phyloP scores from a whole-genome alignment of 2,797 vertebrate species.

The Chrysocyon brachyurus region DNA sequence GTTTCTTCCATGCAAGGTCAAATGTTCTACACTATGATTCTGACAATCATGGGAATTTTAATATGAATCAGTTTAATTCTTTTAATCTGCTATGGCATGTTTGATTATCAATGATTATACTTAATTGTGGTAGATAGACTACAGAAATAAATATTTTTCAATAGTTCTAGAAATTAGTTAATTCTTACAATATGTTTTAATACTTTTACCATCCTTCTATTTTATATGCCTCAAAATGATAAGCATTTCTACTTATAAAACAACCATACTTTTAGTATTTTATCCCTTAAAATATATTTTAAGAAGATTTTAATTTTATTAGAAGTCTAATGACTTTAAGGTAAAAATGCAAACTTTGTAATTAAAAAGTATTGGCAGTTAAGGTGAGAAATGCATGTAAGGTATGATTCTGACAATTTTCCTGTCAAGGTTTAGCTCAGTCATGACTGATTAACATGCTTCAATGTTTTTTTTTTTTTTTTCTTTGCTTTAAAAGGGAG shows the following conservation, averaged over 20 bases:
- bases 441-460: background rate
- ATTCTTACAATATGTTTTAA: conserved; percentile 41
- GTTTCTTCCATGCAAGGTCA: background rate
- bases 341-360: background rate
- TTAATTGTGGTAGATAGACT: background rate
- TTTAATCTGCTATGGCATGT: background rate
- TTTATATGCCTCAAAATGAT: background rate
- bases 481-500: conserved; percentile 91
- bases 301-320: background rate
- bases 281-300: background rate
- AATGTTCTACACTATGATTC: background rate
- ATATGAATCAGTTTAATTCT: conserved; percentile 31
- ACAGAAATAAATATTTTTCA: conserved; percentile 44
- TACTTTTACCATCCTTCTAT: background rate
- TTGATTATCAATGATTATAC: background rate
- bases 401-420: conserved; percentile 11
- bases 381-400: background rate
- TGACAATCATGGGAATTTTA: conserved; percentile 25
- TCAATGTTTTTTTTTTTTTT: conserved; percentile 12
- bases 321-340: background rate
- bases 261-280: background rate
- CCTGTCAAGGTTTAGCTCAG: background rate
- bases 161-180: background rate
- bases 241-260: conserved; percentile 60
- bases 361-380: background rate